These are phyloP conservation scores for Osmerus mordax DNA, from an alignment of 2,113 vertebrate species.

Conservation along the genomic window DNA sequence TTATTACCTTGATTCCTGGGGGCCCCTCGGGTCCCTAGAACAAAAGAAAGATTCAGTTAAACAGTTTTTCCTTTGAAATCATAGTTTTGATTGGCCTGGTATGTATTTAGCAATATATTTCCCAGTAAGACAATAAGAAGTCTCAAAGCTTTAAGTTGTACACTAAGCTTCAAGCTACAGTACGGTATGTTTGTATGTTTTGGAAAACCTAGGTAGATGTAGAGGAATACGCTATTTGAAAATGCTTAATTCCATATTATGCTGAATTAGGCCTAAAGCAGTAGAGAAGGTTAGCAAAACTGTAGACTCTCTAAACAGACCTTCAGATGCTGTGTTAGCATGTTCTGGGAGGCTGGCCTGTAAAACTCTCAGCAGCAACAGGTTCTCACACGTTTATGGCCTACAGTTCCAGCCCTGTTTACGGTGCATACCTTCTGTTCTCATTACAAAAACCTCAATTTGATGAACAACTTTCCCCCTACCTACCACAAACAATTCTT, in stretches of 20 bases:
- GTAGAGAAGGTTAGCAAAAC: neutral
- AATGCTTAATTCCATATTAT: no score
- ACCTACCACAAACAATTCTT: slow-evolving; percentile 35
- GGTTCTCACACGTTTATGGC: slow-evolving; percentile 52
- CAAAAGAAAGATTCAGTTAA: slow-evolving; percentile 16
- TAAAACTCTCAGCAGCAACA: slow-evolving; percentile 35
- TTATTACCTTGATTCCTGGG: slow-evolving; percentile 86
- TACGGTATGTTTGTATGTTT: no score
- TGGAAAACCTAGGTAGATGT: no score
- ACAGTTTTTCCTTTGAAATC: neutral
- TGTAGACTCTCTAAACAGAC: neutral
- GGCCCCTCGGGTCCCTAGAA: slow-evolving; percentile 88
- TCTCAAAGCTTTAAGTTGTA: no score
- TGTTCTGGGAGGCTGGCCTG: slow-evolving; percentile 20
- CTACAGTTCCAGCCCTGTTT: slow-evolving; percentile 53
- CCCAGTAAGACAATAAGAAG: no score
- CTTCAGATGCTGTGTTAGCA: slow-evolving; percentile 21
- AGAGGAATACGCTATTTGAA: no score
- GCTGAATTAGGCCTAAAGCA: slow-evolving; percentile 3
- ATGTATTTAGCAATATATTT: no score
- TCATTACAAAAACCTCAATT: slow-evolving; percentile 59
- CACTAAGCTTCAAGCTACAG: no score
- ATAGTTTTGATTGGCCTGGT: no score
- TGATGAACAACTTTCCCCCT: slow-evolving; percentile 49
- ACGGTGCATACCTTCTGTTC: slow-evolving; percentile 48